Percentiles rank a stretch among this genome's conserved stretches.
Evolutionary conservation across 2,888 invertebrate genomes (phyloP).

Genomic region (Eudasyphora cyanicolor): DNA sequence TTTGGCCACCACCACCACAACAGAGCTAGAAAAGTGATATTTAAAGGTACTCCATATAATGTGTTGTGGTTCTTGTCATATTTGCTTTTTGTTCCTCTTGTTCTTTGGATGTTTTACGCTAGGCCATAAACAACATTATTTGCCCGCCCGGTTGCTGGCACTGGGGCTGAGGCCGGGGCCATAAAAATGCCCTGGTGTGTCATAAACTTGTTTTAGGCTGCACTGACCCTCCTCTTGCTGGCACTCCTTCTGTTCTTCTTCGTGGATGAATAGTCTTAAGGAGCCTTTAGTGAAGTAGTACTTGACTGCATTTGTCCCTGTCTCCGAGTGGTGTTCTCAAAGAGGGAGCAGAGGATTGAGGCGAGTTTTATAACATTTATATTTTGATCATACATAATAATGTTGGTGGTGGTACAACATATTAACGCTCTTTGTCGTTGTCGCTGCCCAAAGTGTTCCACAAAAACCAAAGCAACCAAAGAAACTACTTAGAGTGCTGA

Average conservation of each 20-base stretch:
- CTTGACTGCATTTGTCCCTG: not conserved
- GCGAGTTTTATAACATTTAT: conserved; percentile 5
- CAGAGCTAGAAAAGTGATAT: conserved; percentile 20
- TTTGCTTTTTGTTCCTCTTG: conserved; percentile 64
- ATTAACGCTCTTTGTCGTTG: conserved; percentile 25
- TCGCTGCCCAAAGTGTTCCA: conserved; percentile 10
- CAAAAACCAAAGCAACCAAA: not conserved
- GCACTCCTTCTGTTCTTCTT: not conserved
- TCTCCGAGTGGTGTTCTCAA: not conserved
- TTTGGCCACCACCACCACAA: too few species aligned
- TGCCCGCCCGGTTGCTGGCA: conserved; percentile 45
- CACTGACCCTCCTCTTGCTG: not conserved
- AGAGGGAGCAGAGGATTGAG: conserved; percentile 39
- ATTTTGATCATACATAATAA: conserved; percentile 2
- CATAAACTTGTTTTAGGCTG: conserved; percentile 68
- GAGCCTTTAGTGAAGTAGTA: conserved; percentile 24
- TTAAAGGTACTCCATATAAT: conserved; percentile 18
- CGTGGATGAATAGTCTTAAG: conserved; percentile 38
- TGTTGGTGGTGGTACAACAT: conserved; percentile 41
- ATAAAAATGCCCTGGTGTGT: conserved; percentile 63
- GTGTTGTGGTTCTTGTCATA: conserved; percentile 54
- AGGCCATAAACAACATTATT: conserved; percentile 68
- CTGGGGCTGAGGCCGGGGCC: too few species aligned
- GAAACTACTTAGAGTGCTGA: not conserved
- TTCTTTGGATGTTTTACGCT: too few species aligned